phyloP scores from a whole-genome alignment of 2,888 invertebrate genomes.

The Patella depressa region DNA sequence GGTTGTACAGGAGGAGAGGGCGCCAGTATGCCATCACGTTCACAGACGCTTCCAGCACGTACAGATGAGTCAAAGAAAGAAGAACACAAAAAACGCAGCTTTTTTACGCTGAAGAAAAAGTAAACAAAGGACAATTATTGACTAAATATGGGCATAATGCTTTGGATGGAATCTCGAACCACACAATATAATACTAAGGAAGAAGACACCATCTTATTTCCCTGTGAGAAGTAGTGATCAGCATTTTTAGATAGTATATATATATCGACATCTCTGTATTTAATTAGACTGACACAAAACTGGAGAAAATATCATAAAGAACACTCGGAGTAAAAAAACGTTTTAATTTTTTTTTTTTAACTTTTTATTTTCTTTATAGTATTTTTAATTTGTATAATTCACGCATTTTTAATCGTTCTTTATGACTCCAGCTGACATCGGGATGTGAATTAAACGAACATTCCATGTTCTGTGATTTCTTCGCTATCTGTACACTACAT shows the following conservation, averaged over 20 bases:
- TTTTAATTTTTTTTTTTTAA: background rate
- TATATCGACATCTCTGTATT: too few relatives aligned
- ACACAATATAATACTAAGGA: background rate
- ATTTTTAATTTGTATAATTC: background rate
- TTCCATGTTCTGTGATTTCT: too few relatives aligned
- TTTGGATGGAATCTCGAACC: conserved; percentile 27
- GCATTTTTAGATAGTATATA: too few relatives aligned
- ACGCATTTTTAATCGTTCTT: too few relatives aligned
- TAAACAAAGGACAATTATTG: conserved; percentile 30
- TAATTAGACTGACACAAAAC: too few relatives aligned
- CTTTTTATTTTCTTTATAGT: background rate
- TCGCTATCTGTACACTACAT: too few relatives aligned
- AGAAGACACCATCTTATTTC: too few relatives aligned
- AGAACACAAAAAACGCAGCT: conserved; percentile 94
- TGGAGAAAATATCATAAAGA: too few relatives aligned
- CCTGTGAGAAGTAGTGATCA: too few relatives aligned
- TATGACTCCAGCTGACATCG: too few relatives aligned
- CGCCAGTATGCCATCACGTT: conserved; percentile 77
- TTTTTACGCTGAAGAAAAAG: conserved; percentile 99
- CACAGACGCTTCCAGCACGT: conserved; percentile 91
- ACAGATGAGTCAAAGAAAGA: conserved; percentile 78
- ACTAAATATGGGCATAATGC: conserved; percentile 19
- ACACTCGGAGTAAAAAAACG: too few relatives aligned
- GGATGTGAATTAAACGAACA: too few relatives aligned
- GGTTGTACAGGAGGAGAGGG: conserved; percentile 78